Base-by-base conservation (phyloP, 2,797 vertebrate species). In the Fistularia commersonii region DNA sequence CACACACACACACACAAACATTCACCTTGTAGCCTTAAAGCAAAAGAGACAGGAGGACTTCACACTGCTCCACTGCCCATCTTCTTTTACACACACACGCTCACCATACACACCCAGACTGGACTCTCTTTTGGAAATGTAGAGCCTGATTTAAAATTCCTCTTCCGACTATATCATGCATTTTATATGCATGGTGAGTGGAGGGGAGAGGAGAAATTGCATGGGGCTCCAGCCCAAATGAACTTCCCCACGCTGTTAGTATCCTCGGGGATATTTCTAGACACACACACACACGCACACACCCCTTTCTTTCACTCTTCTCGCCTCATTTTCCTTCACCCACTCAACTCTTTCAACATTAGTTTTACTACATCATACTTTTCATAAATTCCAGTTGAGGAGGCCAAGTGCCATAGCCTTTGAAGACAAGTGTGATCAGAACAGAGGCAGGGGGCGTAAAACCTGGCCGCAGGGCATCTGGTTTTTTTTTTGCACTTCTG, bases 121-220 rank as follows among this genome's bases (percentile, higher is more conserved):
- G 84, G 83, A 88, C 82, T 59, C 54, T 81, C 81, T 82, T 86
- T 85, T 88, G 82, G 88, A 83, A 77, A 72, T 86, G 67, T 71
- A 59, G 56, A 61, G 68, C 71, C 66, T 87, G 77, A 90, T 90
- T 88, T 88, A 87, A 87, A 86, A 89, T 90, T 87, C 83, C 77
- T 83, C 86, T 83, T 88, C 80, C 66, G 80, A 86, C 78, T 77
- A 51, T 85, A 79, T 87, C 83, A 80, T 85, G 83, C 82, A 85
- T 90, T 88, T 88, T 87, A 87, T 85, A 88, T 88, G 86, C 82
- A 87, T 81, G 77, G 76, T 14, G 75, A 81, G 71, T 48, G 55
- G 51, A n/a, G 35, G 61, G 14, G 54, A 54, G 66, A 46, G 61
- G 49, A 46, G 69, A 72, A 60, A 65, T 59, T 48, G 75, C 48